Conservation (phyloP, 2,113 vertebrate genomes). For the Desmodus rotundus region DNA sequence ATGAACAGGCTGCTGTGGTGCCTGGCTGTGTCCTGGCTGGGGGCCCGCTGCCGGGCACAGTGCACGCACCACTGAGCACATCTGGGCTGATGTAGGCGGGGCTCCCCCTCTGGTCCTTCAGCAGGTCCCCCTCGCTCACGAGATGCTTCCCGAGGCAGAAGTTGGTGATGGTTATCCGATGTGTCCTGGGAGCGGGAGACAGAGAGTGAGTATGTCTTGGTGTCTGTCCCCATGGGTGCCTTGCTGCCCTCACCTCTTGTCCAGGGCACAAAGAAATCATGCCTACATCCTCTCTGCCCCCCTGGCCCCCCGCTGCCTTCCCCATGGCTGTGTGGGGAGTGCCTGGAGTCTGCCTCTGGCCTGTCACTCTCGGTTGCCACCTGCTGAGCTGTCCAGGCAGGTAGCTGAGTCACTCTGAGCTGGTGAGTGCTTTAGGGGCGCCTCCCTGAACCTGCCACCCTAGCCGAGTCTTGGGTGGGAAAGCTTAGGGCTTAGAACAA, state of each 20-base stretch:
- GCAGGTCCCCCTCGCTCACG: slow-evolving; percentile 96
- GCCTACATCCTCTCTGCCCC: not conserved
- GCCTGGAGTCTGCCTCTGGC: not conserved
- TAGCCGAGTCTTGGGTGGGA: not conserved
- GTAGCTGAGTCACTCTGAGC: not conserved
- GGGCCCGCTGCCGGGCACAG: not conserved
- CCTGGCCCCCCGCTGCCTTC: not conserved
- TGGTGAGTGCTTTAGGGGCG: not conserved
- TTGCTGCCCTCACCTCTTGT: not conserved
- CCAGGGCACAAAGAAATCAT: not conserved
- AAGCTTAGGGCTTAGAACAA: not conserved
- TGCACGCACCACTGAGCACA: slow-evolving; percentile 92
- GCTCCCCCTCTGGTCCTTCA: slow-evolving; percentile 99
- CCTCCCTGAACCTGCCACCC: not conserved
- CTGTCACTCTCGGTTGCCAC: not conserved
- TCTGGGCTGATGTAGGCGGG: slow-evolving; percentile 99
- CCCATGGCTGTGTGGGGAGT: accelerated
- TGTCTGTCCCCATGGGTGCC: accelerated
- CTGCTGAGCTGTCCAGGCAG: not conserved
- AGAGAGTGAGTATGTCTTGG: not conserved
- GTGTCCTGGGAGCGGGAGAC: slow-evolving; percentile 83
- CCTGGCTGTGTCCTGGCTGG: accelerated
- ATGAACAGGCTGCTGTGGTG: not conserved
- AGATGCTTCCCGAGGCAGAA: slow-evolving; percentile 99
- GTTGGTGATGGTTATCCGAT: slow-evolving; percentile 98